Percentiles rank a stretch among this genome's conserved stretches.
Evolutionary conservation across 1,140 invertebrate genomes (phyloP).

Genomic region (Drosophila baimaii): DNA sequence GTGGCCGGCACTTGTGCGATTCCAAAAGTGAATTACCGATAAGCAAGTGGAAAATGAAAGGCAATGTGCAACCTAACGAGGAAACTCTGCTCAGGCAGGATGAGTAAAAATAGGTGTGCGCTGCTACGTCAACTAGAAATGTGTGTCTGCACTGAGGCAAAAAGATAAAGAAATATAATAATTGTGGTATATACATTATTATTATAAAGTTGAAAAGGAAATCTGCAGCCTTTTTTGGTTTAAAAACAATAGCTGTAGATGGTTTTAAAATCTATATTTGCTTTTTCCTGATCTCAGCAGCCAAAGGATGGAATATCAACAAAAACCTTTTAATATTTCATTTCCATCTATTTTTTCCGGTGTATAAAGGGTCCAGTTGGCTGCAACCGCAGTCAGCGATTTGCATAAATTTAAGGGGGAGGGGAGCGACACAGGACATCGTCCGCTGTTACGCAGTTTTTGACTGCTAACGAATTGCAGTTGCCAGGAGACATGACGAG

Average conservation of each 20-base stretch:
- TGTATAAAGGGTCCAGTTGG: slow-evolving; percentile 20
- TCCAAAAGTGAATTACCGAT: slow-evolving; percentile 73
- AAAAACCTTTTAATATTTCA: too few species aligned
- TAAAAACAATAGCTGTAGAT: too few species aligned
- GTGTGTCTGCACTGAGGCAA: slow-evolving; percentile 1
- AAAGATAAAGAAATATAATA: not conserved
- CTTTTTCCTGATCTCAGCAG: too few species aligned
- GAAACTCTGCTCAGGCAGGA: slow-evolving; percentile 13
- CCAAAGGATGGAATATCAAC: too few species aligned
- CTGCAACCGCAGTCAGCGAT: slow-evolving; percentile 57
- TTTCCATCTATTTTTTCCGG: not conserved
- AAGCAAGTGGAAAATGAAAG: slow-evolving; percentile 68
- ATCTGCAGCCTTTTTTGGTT: not conserved
- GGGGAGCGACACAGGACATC: slow-evolving; percentile 52
- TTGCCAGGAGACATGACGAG: slow-evolving; percentile 51
- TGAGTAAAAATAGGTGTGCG: slow-evolving; percentile 12
- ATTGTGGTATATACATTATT: not conserved
- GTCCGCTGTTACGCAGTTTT: slow-evolving; percentile 67
- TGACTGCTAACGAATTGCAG: slow-evolving; percentile 74
- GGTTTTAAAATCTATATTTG: too few species aligned
- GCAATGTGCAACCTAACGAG: slow-evolving; percentile 53
- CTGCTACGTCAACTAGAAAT: slow-evolving; percentile 12
- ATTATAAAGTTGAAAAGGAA: not conserved
- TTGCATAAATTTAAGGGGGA: slow-evolving; percentile 74
- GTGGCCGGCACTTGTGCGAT: slow-evolving; percentile 25